A percentile compares a stretch with the other conserved stretches of the same genome.
Evolutionary conservation across 2,888 invertebrate species (phyloP).

Genomic region (Tipula vernalis): DNA sequence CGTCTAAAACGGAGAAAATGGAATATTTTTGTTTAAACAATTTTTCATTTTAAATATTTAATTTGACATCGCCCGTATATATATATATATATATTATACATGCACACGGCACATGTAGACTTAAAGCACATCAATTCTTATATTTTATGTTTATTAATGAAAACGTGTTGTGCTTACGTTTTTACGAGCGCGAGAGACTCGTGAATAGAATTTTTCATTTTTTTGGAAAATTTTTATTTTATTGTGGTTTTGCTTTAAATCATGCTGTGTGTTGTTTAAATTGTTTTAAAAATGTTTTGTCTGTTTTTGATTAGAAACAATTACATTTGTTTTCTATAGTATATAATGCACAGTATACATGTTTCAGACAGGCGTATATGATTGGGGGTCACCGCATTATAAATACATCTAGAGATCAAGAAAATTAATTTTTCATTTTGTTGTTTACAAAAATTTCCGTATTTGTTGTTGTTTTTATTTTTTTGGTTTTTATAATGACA

Average conservation of each 20-base stretch:
- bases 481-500: neutral
- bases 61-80: neutral
- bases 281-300: neutral
- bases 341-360: neutral
- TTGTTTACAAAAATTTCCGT: neutral
- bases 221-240: neutral
- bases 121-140: neutral
- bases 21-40: neutral
- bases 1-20: neutral
- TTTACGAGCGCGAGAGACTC: neutral
- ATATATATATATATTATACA: too few species aligned
- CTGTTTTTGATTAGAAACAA: slow-evolving; percentile 4
- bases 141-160: neutral
- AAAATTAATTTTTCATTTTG: neutral
- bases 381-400: neutral
- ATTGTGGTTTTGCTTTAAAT: neutral
- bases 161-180: neutral
- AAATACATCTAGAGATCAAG: neutral
- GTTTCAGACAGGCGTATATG: neutral
- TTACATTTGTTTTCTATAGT: neutral
- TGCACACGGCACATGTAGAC: neutral
- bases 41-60: slow-evolving; percentile 4
- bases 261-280: neutral
- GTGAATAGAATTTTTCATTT: neutral
- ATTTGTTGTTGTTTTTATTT: neutral